Conservation (phyloP, 2,888 invertebrate genomes). For the Synergus itoensis region DNA sequence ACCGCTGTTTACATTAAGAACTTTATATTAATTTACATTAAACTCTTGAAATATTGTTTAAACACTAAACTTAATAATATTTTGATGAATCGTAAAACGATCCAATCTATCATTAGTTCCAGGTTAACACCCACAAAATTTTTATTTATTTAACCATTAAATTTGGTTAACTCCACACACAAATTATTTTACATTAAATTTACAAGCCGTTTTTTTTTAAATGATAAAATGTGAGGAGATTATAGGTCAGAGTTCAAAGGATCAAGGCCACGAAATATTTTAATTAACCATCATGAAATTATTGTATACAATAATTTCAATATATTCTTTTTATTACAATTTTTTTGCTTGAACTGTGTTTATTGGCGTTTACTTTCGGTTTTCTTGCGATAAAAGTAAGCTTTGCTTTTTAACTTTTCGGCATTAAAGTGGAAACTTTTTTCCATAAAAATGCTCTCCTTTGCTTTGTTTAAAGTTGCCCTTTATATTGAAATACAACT, state of each 20-base stretch:
- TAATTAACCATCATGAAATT: background rate
- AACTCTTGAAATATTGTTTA: background rate
- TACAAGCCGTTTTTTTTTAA: background rate
- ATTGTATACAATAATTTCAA: too few species aligned
- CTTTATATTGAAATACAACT: slow-evolving; percentile 25
- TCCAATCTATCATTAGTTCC: background rate
- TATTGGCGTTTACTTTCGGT: background rate
- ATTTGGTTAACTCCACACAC: too few species aligned
- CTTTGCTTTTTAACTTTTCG: slow-evolving; percentile 18
- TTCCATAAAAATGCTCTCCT: slow-evolving; percentile 5
- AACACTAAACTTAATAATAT: background rate
- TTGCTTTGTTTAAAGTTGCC: slow-evolving; percentile 33
- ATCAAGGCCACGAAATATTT: background rate
- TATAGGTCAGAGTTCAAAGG: too few species aligned
- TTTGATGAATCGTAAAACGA: background rate
- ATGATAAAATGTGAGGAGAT: too few species aligned
- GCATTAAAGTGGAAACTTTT: slow-evolving; percentile 31
- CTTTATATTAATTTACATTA: background rate
- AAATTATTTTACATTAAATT: background rate
- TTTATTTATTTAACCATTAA: background rate
- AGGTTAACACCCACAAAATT: background rate
- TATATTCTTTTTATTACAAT: background rate
- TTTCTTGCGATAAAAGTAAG: slow-evolving; percentile 8
- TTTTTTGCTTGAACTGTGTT: background rate
- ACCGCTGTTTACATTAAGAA: background rate